phyloP scores from a whole-genome alignment of 2,797 vertebrate species.

The Odontamblyopus lacepedii region DNA sequence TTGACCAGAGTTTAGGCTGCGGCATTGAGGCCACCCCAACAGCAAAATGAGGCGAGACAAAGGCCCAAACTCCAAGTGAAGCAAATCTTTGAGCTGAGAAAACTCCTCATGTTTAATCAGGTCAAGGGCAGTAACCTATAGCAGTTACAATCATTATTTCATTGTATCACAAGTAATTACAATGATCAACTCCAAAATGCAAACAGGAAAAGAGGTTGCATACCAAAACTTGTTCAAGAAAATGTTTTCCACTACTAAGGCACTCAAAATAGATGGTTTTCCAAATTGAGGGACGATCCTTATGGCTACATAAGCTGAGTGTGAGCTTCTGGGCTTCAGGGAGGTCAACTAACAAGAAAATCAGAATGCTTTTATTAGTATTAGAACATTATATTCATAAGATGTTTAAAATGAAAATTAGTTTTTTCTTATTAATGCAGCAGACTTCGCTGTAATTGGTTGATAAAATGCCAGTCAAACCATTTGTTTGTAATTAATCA shows the following conservation, averaged over 20 bases:
- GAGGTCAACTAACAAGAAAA: slow-evolving; percentile 70
- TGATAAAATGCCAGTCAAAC: neutral
- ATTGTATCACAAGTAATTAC: slow-evolving; percentile 23
- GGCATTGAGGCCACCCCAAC: slow-evolving; percentile 93
- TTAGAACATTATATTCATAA: neutral
- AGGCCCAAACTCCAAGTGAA: slow-evolving; percentile 87
- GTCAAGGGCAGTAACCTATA: slow-evolving; percentile 86
- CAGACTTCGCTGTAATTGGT: neutral
- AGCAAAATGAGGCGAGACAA: slow-evolving; percentile 90
- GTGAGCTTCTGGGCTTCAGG: slow-evolving; percentile 83
- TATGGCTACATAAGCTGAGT: slow-evolving; percentile 84
- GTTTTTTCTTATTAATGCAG: neutral
- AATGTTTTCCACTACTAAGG: slow-evolving; percentile 91
- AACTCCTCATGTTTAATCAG: slow-evolving; percentile 91
- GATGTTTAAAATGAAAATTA: neutral
- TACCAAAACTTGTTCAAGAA: slow-evolving; percentile 94
- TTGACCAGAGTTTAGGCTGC: slow-evolving; percentile 85
- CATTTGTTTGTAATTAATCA: neutral
- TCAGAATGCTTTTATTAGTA: neutral
- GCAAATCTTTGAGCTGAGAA: slow-evolving; percentile 75
- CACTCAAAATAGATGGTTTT: slow-evolving; percentile 92
- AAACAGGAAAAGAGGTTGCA: slow-evolving; percentile 27
- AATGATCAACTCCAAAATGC: slow-evolving; percentile 1
- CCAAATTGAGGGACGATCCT: slow-evolving; percentile 81
- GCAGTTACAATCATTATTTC: slow-evolving; percentile 18